These are phyloP conservation scores for Oreochromis aureus DNA, from an alignment of 2,113 vertebrate genomes.

Conservation along the genomic window DNA sequence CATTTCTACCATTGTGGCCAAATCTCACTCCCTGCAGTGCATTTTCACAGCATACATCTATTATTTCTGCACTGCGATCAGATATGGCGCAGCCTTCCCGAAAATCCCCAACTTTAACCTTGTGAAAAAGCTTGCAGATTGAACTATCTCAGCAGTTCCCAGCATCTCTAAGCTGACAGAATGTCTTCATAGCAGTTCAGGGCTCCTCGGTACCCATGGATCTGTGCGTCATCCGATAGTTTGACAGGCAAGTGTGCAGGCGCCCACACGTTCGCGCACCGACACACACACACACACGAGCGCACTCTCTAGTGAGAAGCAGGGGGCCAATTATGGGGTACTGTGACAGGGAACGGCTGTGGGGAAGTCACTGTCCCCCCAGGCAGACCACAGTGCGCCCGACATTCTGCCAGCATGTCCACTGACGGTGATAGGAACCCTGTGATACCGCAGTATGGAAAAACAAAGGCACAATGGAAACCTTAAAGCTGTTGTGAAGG, in stretches of 20 bases:
- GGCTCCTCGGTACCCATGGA: constrained; percentile 25
- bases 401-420: constrained; percentile 28
- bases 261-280: not conserved
- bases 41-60: constrained; percentile 45
- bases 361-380: constrained; percentile 47
- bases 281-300: not conserved
- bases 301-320: constrained; percentile 26
- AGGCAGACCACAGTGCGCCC: constrained; percentile 24
- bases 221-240: constrained; percentile 20
- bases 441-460: constrained; percentile 2
- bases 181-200: constrained; percentile 54
- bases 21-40: constrained; percentile 44
- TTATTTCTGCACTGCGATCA: constrained; percentile 48
- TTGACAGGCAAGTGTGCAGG: constrained; percentile 32
- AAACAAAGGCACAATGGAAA: constrained; percentile 28
- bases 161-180: constrained; percentile 50
- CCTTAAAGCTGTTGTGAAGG: constrained; percentile 23
- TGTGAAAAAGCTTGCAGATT: constrained; percentile 48
- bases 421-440: constrained; percentile 21
- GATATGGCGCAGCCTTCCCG: constrained; percentile 35
- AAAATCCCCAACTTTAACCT: constrained; percentile 56
- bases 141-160: constrained; percentile 62
- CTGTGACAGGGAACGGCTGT: constrained; percentile 54
- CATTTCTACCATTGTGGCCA: constrained; percentile 39
- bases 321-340: constrained; percentile 62